Base-by-base conservation (phyloP, 2,113 vertebrate species). In the Clarias magur region DNA sequence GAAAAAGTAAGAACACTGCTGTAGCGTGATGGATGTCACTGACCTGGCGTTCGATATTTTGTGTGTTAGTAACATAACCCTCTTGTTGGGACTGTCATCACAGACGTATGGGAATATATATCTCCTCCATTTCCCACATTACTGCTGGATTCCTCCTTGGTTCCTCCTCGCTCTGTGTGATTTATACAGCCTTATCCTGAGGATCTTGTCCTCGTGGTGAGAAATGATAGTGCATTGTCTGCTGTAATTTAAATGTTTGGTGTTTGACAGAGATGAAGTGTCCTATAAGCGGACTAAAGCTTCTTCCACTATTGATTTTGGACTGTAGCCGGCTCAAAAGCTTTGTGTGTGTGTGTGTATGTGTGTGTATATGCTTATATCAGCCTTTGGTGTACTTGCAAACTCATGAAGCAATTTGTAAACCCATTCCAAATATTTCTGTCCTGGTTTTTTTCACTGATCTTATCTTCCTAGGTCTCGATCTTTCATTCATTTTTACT, bases 271-370 rank as follows among this genome's bases (percentile, higher is more conserved):
- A 72, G 85, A 86, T 82, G 16, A 30, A 86, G 85, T 59, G 78
- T 81, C 38, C 16, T 86, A 42, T 38, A 73, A 72, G 53, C 34
- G 34, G 53, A 34, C 65, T 62, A 82, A 82, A 86, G 78, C 79
- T 53, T 34, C 63, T 34, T 72, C 78, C 79, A 59, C 76, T 86
- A 86, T 86, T 86, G 85, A 86, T 81, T 67, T 86, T 86, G 78
- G 65, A 86, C 65, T 15, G 56, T 53, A 70, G 78, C 76, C 16
- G 30, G 48, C 76, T 25, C 42, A 65, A 59, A 80, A 62, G 30
- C 63, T 86, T 80, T 80, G 76, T 80, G 63, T 83, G 42, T 54
- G 63, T 30, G 25, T 23, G 60, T 67, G 62, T 27, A 60, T 65
- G 80, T 65, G 80, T 63, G 81, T 67, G 23, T 34, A 65, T 72